A percentile compares a stretch with the other conserved stretches of the same genome.
Conservation (phyloP, 2,113 vertebrate genomes). For the Scopus umbretta region DNA sequence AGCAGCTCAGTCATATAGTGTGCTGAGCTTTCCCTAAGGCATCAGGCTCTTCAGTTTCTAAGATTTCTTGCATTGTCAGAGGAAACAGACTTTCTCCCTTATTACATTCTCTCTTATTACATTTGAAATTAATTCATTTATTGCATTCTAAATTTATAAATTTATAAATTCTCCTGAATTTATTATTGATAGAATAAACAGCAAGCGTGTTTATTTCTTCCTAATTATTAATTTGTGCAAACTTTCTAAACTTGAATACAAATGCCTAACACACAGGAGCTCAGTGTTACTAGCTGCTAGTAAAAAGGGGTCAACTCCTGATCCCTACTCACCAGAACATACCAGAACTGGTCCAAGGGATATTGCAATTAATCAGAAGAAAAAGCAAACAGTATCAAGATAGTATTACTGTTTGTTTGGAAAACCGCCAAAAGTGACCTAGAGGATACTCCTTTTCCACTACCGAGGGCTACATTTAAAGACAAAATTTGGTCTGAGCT, state of each 20-base stretch:
- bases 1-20: background rate
- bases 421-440: background rate
- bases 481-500: background rate
- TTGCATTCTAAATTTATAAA: background rate
- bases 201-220: background rate
- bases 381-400: background rate
- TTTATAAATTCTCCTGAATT: background rate
- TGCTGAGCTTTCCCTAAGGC: background rate
- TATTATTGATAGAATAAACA: background rate
- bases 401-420: background rate
- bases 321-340: background rate
- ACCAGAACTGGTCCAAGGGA: background rate
- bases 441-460: background rate
- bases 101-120: background rate
- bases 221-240: background rate
- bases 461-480: background rate
- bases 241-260: background rate
- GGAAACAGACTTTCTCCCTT: background rate
- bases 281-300: background rate
- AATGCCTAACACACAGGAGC: background rate
- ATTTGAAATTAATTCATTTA: background rate
- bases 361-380: background rate
- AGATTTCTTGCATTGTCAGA: background rate
- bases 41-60: background rate
- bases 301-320: background rate